A percentile compares a stretch with the other conserved stretches of the same genome.
These are phyloP conservation scores for Drosophila trapezifrons DNA, from an alignment of 1,140 invertebrate genomes.

Conservation along the genomic window DNA sequence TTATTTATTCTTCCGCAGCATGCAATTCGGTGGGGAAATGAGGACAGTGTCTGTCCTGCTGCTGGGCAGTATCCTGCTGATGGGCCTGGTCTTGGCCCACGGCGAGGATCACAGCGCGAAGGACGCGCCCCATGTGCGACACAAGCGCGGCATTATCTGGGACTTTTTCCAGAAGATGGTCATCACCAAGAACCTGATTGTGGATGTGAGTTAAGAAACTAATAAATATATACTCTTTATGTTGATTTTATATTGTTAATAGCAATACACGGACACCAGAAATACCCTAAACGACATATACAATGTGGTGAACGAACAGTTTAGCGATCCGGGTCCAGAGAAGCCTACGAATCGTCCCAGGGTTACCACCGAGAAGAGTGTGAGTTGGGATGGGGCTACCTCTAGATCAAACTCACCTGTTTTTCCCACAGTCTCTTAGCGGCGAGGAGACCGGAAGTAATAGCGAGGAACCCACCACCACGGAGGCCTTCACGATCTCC, in stretches of 20 bases:
- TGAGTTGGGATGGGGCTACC: slow-evolving; percentile 15
- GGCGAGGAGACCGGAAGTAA: slow-evolving; percentile 42
- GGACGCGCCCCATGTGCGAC: slow-evolving; percentile 43
- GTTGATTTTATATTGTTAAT: too few relatives aligned
- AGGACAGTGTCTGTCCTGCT: slow-evolving; percentile 13
- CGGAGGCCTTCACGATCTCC: slow-evolving; percentile 74
- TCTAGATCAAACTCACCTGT: too few relatives aligned
- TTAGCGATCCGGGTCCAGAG: slow-evolving; percentile 70
- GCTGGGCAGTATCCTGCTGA: slow-evolving; percentile 26
- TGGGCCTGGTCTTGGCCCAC: slow-evolving; percentile 15
- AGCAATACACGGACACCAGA: slow-evolving; percentile 80
- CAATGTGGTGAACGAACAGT: slow-evolving; percentile 76
- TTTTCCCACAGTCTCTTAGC: slow-evolving; percentile 14
- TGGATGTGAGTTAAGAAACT: slow-evolving; percentile 81
- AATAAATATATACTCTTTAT: too few relatives aligned
- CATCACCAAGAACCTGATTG: slow-evolving; percentile 75
- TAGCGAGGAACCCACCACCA: slow-evolving; percentile 57
- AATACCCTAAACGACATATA: slow-evolving; percentile 73
- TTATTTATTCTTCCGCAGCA: background rate
- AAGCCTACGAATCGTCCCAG: slow-evolving; percentile 60
- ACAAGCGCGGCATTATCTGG: slow-evolving; percentile 76
- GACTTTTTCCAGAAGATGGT: slow-evolving; percentile 80
- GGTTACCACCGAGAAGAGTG: slow-evolving; percentile 63
- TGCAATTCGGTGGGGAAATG: slow-evolving; percentile 9
- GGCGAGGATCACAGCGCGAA: background rate